Evolutionary conservation across 2,888 invertebrate genomes (phyloP).

Genomic region (Drosophila picticornis): DNA sequence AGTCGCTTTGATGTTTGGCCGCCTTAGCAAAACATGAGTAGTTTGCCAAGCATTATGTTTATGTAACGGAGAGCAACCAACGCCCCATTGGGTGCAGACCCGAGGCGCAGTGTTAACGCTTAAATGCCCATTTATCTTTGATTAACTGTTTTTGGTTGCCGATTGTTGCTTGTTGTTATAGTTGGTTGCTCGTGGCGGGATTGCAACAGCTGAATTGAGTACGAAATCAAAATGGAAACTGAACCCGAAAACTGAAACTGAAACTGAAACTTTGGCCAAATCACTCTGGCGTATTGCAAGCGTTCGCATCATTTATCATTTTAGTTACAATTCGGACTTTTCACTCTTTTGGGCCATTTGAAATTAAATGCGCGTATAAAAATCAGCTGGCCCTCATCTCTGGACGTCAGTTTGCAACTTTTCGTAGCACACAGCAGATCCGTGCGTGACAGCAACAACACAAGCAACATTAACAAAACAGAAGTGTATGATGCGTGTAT

Average conservation of each 20-base stretch:
- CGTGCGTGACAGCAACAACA: neutral
- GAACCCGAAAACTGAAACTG: conserved; percentile 26
- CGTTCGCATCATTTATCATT: conserved; percentile 70
- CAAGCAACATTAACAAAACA: conserved; percentile 7
- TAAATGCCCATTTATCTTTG: conserved; percentile 72
- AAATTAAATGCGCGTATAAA: conserved; percentile 63
- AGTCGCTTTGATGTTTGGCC: conserved; percentile 66
- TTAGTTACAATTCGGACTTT: conserved; percentile 53
- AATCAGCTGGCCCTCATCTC: conserved; percentile 40
- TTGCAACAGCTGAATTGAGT: conserved; percentile 65
- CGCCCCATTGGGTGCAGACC: conserved; percentile 61
- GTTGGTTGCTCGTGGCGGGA: conserved; percentile 18
- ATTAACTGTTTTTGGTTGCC: conserved; percentile 56
- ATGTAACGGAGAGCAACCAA: conserved; percentile 66
- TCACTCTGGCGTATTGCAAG: conserved; percentile 53
- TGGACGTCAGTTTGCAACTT: conserved; percentile 57
- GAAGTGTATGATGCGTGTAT: conserved; percentile 88
- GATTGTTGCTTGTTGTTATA: conserved; percentile 12
- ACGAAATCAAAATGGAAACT: conserved; percentile 40
- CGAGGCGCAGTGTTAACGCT: conserved; percentile 60
- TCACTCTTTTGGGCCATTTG: conserved; percentile 40
- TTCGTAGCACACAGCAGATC: conserved; percentile 31
- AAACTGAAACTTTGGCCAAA: conserved; percentile 50
- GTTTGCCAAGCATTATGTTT: conserved; percentile 50
- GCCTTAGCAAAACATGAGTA: conserved; percentile 56